These are phyloP conservation scores for Athalia rosae DNA, from an alignment of 2,888 invertebrate species.

Conservation along the genomic window DNA sequence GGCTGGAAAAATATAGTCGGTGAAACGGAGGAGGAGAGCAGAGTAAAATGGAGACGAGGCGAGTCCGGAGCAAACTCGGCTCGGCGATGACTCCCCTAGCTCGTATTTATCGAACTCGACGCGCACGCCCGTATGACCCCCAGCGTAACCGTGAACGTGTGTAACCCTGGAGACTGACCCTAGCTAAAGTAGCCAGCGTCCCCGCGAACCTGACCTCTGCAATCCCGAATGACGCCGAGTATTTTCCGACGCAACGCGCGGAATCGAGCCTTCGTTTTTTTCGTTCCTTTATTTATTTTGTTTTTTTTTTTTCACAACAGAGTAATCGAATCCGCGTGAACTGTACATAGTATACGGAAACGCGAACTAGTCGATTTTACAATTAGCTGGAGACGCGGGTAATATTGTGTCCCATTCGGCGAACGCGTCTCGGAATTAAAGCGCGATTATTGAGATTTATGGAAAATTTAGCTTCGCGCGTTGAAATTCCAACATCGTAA, in stretches of 20 bases:
- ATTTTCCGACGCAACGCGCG: too few species aligned
- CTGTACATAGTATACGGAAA: too few species aligned
- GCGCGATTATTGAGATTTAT: constrained; percentile 40
- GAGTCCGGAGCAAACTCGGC: constrained; percentile 50
- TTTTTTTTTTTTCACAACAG: too few species aligned
- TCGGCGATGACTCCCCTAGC: constrained; percentile 60
- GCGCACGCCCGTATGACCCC: constrained; percentile 44
- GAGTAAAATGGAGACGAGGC: neutral
- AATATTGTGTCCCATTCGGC: neutral
- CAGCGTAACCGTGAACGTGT: neutral
- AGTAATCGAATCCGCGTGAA: too few species aligned
- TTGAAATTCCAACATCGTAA: constrained; percentile 22
- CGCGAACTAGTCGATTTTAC: neutral
- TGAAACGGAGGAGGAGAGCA: too few species aligned
- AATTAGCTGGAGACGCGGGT: neutral
- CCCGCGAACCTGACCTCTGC: constrained; percentile 51
- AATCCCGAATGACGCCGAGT: neutral
- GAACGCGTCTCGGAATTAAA: constrained; percentile 25
- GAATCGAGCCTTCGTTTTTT: too few species aligned
- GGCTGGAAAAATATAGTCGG: neutral
- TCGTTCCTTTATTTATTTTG: too few species aligned
- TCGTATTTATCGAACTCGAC: constrained; percentile 63
- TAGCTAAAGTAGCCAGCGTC: constrained; percentile 13
- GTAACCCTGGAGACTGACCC: constrained; percentile 12
- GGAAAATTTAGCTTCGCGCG: constrained; percentile 21